Evolutionary conservation across 2,797 vertebrate genomes (phyloP).

Genomic region (Propithecus perrieri): DNA sequence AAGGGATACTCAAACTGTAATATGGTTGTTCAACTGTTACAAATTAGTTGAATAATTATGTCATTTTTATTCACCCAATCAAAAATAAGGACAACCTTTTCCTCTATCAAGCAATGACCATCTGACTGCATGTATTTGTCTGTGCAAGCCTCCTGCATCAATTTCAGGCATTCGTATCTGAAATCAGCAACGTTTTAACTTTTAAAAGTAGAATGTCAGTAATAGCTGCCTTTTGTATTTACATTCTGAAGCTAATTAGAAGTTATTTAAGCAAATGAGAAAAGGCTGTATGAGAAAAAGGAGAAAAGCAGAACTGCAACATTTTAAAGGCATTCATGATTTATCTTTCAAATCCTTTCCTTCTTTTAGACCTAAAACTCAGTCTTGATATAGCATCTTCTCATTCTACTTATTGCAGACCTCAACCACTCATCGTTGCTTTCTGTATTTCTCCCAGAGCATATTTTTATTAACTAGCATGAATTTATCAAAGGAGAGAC

Average conservation of each 20-base stretch:
- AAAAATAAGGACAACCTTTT: not conserved
- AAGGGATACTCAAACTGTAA: not conserved
- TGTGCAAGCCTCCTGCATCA: not conserved
- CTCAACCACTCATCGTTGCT: not conserved
- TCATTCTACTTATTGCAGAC: not conserved
- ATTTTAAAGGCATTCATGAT: not conserved
- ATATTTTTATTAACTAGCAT: slow-evolving; percentile 42
- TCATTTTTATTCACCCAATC: not conserved
- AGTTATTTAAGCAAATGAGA: not conserved
- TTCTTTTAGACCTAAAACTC: not conserved
- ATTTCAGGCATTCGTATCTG: slow-evolving; percentile 16
- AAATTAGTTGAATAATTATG: not conserved
- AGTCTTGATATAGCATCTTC: not conserved
- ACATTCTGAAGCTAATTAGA: slow-evolving; percentile 9
- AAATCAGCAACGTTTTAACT: slow-evolving; percentile 37
- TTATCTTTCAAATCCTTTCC: not conserved
- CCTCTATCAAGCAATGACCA: not conserved
- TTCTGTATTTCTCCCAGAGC: not conserved
- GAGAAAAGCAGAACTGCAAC: not conserved
- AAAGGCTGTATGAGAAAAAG: not conserved
- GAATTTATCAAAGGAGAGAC: not conserved
- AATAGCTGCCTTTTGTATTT: slow-evolving; percentile 13
- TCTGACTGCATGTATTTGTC: not conserved
- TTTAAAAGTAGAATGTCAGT: slow-evolving; percentile 25
- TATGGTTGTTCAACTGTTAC: not conserved